Percentiles rank a stretch among this genome's conserved stretches.
Evolutionary conservation across 2,797 vertebrate species (phyloP).

Genomic region (Erethizon dorsatum): DNA sequence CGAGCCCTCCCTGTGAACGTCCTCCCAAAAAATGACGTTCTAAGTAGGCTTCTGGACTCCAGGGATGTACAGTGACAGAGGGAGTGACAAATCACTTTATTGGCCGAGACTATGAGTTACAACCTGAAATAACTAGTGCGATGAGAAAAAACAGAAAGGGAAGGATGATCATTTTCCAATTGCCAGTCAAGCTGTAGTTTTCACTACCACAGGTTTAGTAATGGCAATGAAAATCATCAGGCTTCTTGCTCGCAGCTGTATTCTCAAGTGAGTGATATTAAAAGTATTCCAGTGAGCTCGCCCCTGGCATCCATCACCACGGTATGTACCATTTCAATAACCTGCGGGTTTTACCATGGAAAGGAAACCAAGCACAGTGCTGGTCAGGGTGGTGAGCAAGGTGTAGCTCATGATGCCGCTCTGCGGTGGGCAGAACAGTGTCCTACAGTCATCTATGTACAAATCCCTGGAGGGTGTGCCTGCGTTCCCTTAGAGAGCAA

Average conservation of each 20-base stretch:
- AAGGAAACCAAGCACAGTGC: not conserved
- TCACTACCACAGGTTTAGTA: not conserved
- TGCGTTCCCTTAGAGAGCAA: not conserved
- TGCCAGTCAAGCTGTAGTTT: conserved; percentile 24
- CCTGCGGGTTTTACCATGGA: not conserved
- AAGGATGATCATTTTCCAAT: not conserved
- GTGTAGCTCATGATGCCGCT: rapidly evolving
- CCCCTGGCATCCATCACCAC: conserved; percentile 27
- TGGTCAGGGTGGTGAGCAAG: not conserved
- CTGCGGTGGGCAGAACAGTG: not conserved
- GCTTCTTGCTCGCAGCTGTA: not conserved
- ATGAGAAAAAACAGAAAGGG: conserved; percentile 35
- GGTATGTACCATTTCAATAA: not conserved
- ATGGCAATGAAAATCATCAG: conserved; percentile 50
- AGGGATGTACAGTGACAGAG: not conserved
- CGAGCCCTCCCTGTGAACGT: rapidly evolving
- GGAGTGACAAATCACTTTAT: rapidly evolving
- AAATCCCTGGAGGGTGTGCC: not conserved
- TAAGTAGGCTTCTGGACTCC: not conserved
- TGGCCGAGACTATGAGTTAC: conserved; percentile 62
- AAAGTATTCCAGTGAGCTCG: conserved; percentile 18
- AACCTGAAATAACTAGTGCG: not conserved
- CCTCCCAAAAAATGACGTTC: not conserved
- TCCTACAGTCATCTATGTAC: too few species aligned
- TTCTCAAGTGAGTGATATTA: conserved; percentile 50